Conservation (phyloP, 2,797 vertebrate genomes). For the Myripristis murdjan region DNA sequence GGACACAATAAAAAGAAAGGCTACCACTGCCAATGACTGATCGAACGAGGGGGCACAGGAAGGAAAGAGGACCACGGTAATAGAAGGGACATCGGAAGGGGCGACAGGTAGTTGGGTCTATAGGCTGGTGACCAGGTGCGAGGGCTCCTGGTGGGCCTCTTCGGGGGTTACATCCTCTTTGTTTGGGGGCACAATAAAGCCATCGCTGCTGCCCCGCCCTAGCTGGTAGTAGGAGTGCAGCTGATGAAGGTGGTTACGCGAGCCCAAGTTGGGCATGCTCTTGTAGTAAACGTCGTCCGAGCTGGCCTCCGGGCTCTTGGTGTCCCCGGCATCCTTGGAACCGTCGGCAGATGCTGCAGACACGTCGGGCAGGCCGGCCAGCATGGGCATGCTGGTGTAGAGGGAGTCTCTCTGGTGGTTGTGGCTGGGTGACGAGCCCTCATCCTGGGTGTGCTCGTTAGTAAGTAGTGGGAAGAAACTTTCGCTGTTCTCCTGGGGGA, state of each 20-base stretch:
- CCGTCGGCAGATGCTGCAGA: slow-evolving; percentile 55
- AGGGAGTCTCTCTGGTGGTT: slow-evolving; percentile 93
- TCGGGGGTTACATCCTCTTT: slow-evolving; percentile 92
- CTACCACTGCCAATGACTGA: slow-evolving; percentile 90
- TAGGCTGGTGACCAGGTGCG: slow-evolving; percentile 98
- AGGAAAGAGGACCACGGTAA: slow-evolving; percentile 50
- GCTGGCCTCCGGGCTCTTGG: slow-evolving; percentile 86
- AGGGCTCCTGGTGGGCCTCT: slow-evolving; percentile 89
- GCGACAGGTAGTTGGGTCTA: slow-evolving; percentile 80
- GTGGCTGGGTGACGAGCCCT: slow-evolving; percentile 86
- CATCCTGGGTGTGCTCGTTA: slow-evolving; percentile 93
- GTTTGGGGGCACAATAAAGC: slow-evolving; percentile 94
- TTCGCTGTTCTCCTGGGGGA: slow-evolving; percentile 97
- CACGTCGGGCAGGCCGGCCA: slow-evolving; percentile 87
- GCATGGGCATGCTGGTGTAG: slow-evolving; percentile 96
- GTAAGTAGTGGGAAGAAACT: slow-evolving; percentile 97
- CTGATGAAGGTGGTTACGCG: slow-evolving; percentile 94
- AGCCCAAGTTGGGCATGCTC: slow-evolving; percentile 99
- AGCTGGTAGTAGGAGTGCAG: slow-evolving; percentile 98
- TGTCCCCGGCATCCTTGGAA: slow-evolving; percentile 75
- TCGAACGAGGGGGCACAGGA: slow-evolving; percentile 82
- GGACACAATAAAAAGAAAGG: slow-evolving; percentile 87
- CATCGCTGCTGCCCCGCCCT: slow-evolving; percentile 96
- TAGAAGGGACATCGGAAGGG: slow-evolving; percentile 31
- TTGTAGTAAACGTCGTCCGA: slow-evolving; percentile 98